These are phyloP conservation scores for Oxyura jamaicensis DNA, from an alignment of 2,113 vertebrate species.

Conservation along the genomic window DNA sequence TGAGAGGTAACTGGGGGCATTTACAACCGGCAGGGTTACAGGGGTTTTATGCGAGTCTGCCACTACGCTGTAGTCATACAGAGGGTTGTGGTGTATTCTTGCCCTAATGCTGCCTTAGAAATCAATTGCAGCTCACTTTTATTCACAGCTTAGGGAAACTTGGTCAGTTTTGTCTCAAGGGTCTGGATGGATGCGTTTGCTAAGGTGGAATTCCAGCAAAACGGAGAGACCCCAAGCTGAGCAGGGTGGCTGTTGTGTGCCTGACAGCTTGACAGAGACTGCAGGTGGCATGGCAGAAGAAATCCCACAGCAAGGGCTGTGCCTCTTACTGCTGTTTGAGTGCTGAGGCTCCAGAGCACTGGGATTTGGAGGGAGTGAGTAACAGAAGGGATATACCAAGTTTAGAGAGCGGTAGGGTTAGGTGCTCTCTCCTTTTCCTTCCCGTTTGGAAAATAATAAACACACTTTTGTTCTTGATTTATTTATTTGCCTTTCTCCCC, in stretches of 20 bases:
- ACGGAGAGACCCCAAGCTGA: rapidly evolving
- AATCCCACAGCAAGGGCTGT: neutral
- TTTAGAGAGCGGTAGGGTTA: neutral
- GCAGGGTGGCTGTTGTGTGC: neutral
- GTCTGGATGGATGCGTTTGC: neutral
- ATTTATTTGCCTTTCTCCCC: neutral
- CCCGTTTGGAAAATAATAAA: neutral
- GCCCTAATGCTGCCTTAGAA: neutral
- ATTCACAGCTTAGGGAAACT: neutral
- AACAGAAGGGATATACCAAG: neutral
- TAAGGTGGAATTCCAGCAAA: neutral
- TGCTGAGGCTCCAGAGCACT: neutral
- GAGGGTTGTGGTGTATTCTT: neutral
- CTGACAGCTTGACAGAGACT: neutral
- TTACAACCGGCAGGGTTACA: neutral
- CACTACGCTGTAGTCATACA: rapidly evolving
- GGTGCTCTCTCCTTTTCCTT: neutral
- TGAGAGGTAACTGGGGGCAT: neutral
- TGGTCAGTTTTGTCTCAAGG: neutral
- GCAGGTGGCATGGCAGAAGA: neutral
- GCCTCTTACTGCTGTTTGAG: neutral
- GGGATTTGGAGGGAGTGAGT: neutral
- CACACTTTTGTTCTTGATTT: no score
- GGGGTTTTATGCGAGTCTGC: neutral
- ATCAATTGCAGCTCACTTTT: neutral